A percentile compares a stretch with the other conserved stretches of the same genome.
Conservation (phyloP, 2,797 vertebrate genomes). For the Borostomias antarcticus region DNA sequence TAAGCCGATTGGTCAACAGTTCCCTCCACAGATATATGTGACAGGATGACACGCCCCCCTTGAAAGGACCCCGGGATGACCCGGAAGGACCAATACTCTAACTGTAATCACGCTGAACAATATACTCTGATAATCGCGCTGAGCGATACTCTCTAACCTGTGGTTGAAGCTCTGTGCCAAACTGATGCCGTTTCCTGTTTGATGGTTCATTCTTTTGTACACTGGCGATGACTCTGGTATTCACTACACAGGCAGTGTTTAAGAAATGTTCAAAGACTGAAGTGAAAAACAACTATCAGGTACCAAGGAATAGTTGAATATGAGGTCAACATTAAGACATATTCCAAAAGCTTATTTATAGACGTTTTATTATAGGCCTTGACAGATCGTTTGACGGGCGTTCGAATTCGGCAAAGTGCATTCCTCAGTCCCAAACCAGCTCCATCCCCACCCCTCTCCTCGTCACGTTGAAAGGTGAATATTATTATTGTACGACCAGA, state of each 20-base stretch:
- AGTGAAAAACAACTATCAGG: too few species aligned
- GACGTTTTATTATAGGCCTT: not conserved
- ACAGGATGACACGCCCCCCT: too few species aligned
- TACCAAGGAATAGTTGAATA: too few species aligned
- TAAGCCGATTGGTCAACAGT: too few species aligned
- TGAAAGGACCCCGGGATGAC: too few species aligned
- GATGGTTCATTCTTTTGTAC: not conserved
- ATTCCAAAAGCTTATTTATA: not conserved
- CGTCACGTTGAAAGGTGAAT: conserved; percentile 15
- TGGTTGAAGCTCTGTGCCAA: not conserved
- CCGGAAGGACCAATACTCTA: too few species aligned
- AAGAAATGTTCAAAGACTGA: too few species aligned
- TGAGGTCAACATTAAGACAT: not conserved
- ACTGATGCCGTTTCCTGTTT: not conserved
- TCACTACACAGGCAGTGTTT: too few species aligned
- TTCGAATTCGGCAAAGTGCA: not conserved
- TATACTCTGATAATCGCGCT: too few species aligned
- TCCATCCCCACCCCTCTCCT: not conserved
- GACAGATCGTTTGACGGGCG: not conserved
- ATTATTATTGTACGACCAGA: conserved; percentile 46
- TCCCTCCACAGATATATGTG: too few species aligned
- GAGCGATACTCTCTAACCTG: too few species aligned
- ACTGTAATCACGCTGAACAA: too few species aligned
- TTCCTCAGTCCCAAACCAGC: not conserved
- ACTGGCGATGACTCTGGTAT: not conserved